Conservation (phyloP, 2,888 invertebrate species). For the Deilephila porcellus region DNA sequence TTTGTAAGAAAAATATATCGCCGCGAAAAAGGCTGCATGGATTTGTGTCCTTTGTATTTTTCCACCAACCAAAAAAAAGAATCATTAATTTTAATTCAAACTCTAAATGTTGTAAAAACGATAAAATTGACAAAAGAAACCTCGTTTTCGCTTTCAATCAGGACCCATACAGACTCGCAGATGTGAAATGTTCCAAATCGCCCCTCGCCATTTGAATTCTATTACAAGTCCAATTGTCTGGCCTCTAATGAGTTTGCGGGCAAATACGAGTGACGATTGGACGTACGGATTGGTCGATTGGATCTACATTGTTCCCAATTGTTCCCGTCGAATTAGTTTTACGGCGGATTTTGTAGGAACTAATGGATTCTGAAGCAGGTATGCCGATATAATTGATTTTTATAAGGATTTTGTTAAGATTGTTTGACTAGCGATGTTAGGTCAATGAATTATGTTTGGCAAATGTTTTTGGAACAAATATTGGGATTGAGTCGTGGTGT, state of each 20-base stretch:
- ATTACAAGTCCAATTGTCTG: constrained; percentile 25
- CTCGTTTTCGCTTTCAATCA: background rate
- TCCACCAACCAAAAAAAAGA: too few species aligned
- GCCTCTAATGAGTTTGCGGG: constrained; percentile 20
- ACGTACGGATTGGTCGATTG: constrained; percentile 16
- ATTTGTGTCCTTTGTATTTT: too few species aligned
- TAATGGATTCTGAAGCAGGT: constrained; percentile 22
- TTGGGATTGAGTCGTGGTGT: background rate
- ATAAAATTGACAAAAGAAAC: too few species aligned
- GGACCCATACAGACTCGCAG: background rate
- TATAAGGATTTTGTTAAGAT: too few species aligned
- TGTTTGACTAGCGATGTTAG: too few species aligned
- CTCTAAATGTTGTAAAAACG: too few species aligned
- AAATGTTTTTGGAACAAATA: background rate
- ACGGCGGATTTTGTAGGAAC: background rate
- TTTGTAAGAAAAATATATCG: too few species aligned
- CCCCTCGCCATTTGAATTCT: constrained; percentile 15
- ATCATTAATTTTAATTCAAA: too few species aligned
- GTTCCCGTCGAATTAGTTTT: constrained; percentile 23
- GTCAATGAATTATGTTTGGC: background rate
- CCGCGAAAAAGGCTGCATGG: too few species aligned
- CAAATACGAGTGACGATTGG: constrained; percentile 20
- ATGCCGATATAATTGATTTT: background rate
- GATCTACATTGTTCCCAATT: constrained; percentile 23
- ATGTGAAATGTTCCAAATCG: background rate